A percentile compares a stretch with the other conserved stretches of the same genome.
phyloP scores from a whole-genome alignment of 37 sponge, comb jelly and placozoan species.

The Lycopodina hypogea region DNA sequence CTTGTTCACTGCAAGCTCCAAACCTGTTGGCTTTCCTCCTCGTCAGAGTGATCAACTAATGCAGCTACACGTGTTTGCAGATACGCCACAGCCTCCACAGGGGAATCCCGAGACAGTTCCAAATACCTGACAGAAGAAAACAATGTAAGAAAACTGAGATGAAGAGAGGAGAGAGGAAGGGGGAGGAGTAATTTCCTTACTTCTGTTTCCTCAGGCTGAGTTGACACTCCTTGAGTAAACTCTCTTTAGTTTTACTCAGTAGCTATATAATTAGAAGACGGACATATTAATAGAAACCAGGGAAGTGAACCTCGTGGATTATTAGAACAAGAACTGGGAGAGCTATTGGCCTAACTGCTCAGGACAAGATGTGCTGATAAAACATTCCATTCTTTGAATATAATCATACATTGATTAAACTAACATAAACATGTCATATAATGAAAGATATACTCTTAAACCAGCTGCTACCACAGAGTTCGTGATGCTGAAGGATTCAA shows the following conservation, averaged over 20 bases:
- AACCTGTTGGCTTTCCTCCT: slow-evolving; percentile 65
- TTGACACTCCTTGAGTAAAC: neutral
- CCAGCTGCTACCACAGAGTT: too few species aligned
- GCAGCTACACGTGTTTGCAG: slow-evolving; percentile 38
- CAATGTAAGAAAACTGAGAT: neutral
- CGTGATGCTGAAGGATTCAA: too few species aligned
- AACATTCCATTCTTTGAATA: too few species aligned
- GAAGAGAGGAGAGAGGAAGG: neutral
- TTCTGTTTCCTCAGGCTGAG: slow-evolving; percentile 3
- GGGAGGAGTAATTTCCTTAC: neutral
- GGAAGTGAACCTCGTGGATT: neutral
- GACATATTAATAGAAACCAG: neutral
- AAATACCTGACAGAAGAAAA: slow-evolving; percentile 25
- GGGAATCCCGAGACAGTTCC: slow-evolving; percentile 49
- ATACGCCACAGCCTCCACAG: slow-evolving; percentile 49
- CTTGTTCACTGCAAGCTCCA: too few species aligned
- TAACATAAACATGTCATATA: too few species aligned
- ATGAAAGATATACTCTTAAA: too few species aligned
- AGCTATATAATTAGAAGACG: neutral
- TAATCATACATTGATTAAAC: too few species aligned
- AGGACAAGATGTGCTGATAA: too few species aligned
- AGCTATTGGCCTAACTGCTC: too few species aligned
- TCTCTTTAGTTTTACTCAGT: neutral
- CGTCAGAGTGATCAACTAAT: slow-evolving; percentile 55
- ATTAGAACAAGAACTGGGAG: too few species aligned